Conservation (phyloP, 2,888 invertebrate genomes). For the Ecliptopera silaceata region DNA sequence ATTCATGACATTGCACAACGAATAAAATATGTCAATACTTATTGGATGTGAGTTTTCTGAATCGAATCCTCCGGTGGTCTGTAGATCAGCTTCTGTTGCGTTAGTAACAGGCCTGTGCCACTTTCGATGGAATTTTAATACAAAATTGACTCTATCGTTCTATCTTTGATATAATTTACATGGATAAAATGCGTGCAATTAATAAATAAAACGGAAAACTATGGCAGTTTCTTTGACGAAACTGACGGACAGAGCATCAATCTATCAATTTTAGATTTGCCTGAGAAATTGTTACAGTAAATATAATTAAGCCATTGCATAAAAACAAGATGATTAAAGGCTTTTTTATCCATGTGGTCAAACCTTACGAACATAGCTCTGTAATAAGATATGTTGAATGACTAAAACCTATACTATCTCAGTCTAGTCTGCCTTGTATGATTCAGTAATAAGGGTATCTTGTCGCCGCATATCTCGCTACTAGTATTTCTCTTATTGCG, state of each 20-base stretch:
- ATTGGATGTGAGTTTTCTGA: constrained; percentile 30
- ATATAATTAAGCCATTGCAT: too few species aligned
- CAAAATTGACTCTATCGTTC: neutral
- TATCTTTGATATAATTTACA: neutral
- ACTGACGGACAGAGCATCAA: too few species aligned
- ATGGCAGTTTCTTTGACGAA: too few species aligned
- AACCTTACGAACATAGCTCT: too few species aligned
- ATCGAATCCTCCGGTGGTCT: constrained; percentile 45
- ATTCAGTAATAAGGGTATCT: neutral
- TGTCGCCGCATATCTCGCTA: neutral
- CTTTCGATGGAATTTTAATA: neutral
- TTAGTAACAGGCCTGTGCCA: constrained; percentile 2
- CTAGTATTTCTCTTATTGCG: constrained; percentile 43
- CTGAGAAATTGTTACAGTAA: too few species aligned
- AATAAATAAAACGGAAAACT: too few species aligned
- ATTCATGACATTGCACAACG: constrained; percentile 30
- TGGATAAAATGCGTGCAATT: neutral
- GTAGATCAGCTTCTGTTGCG: constrained; percentile 35
- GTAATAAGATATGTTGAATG: too few species aligned
- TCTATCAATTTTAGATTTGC: too few species aligned
- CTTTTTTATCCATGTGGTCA: too few species aligned
- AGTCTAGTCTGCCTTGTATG: too few species aligned
- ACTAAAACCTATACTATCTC: too few species aligned
- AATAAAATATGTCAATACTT: constrained; percentile 33
- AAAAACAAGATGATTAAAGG: too few species aligned